Evolutionary conservation across 2,113 vertebrate genomes (phyloP).

Genomic region (Phylloscopus trochilus): DNA sequence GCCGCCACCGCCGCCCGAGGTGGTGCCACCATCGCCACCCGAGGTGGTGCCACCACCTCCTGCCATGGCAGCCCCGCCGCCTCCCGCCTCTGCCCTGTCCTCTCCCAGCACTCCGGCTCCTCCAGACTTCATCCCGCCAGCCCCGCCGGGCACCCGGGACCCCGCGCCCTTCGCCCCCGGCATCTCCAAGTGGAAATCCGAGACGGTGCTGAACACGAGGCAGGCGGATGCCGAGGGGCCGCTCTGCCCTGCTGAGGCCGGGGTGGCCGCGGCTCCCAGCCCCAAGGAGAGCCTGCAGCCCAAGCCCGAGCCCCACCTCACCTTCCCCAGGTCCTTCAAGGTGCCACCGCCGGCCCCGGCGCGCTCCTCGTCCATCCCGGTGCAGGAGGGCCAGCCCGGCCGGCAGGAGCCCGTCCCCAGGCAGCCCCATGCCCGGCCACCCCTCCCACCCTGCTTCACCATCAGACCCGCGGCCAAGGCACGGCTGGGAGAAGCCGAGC

Average conservation of each 20-base stretch:
- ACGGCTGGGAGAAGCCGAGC: not conserved
- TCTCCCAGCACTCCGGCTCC: slow-evolving; percentile 59
- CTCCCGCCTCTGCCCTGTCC: slow-evolving; percentile 42
- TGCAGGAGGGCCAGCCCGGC: not conserved
- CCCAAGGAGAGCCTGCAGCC: slow-evolving; percentile 27
- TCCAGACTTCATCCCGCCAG: slow-evolving; percentile 65
- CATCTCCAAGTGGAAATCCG: slow-evolving; percentile 73
- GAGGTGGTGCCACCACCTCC: slow-evolving; percentile 63
- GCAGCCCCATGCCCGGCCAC: slow-evolving; percentile 47
- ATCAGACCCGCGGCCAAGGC: slow-evolving; percentile 25
- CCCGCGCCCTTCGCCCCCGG: not conserved
- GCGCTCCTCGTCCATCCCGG: slow-evolving; percentile 73
- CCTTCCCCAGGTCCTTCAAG: slow-evolving; percentile 74
- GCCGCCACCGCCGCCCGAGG: fast-evolving
- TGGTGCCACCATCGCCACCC: not conserved
- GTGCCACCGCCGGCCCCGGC: slow-evolving; percentile 73
- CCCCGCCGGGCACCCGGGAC: not conserved
- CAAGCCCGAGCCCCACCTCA: slow-evolving; percentile 64
- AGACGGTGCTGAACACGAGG: slow-evolving; percentile 60
- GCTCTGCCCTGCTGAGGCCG: not conserved
- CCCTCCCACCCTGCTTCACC: slow-evolving; percentile 63
- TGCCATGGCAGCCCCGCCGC: slow-evolving; percentile 28
- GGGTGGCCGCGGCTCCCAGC: slow-evolving; percentile 22
- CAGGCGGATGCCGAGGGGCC: slow-evolving; percentile 56
- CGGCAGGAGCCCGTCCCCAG: not conserved